Base-by-base conservation (phyloP, 1,140 invertebrate genomes). In the Platyura marginata region DNA sequence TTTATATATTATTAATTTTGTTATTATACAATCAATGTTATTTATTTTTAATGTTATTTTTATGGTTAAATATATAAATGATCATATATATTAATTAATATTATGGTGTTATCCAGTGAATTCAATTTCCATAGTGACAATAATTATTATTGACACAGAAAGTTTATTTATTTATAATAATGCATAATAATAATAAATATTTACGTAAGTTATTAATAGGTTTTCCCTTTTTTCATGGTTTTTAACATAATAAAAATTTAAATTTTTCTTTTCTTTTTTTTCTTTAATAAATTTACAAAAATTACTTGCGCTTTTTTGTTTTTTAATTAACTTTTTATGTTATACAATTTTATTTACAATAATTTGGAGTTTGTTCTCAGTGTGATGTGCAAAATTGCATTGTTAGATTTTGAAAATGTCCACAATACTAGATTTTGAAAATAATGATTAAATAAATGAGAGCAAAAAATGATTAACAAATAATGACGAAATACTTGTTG, bases 1-100 rank as follows among this genome's bases (percentile, higher is more conserved):
- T 58, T 59, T 59, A 59, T 59, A 59, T 59, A 59, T 53, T 59
- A 55, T 59, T 59, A 57, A 47, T 33, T 44, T 46, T 43, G 41
- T 44, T 33, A 37, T 44, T 40, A 44, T 29, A 29, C 25, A 38
- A 18, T 38, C 18, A 18, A 38, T 38, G 36, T 38, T 38, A 8
- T 38, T 38, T 21, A 18, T 38, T 38, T 38, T 38, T 36, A 8
- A 36, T n/a, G 16, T 36, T 18, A 36, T 10, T 36, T 18, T 36
- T 36, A 18, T 38, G 36, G n/a, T 38, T 38, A 18, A 29, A 29
- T 29, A 29, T 29, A 29, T 29, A 29, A 29, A 29, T 29, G 25
- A 29, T 29, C 25, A 29, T 29, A 29, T 29, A 29, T 29, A 29
- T 29, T 13, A 29, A 8, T 8, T 29, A 8, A 29, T 29, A 29